phyloP scores from a whole-genome alignment of 1,140 invertebrate genomes.

The Venturia canescens region DNA sequence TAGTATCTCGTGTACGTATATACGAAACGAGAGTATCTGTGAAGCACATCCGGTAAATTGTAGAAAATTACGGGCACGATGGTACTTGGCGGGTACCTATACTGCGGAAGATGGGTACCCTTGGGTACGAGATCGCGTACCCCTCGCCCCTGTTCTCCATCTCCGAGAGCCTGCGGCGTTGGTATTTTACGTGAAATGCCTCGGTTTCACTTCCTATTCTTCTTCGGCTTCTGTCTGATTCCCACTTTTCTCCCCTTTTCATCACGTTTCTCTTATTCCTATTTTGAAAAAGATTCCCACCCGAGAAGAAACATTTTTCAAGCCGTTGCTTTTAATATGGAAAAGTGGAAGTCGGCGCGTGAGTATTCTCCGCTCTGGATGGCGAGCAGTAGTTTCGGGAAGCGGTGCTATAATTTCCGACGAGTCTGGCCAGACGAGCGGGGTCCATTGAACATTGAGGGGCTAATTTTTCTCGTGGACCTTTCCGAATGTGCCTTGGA shows the following conservation, averaged over 20 bases:
- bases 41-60: conserved; percentile 21
- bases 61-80: conserved; percentile 29
- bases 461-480: too few relatives aligned
- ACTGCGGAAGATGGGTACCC: conserved; percentile 5
- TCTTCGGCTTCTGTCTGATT: conserved; percentile 21
- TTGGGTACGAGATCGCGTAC: not conserved
- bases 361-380: too few relatives aligned
- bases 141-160: not conserved
- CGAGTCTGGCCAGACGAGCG: too few relatives aligned
- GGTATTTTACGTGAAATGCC: conserved; percentile 29
- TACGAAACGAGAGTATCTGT: not conserved
- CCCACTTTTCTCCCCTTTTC: conserved; percentile 11
- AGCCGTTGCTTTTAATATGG: not conserved
- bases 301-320: not conserved
- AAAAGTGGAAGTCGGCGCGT: too few relatives aligned
- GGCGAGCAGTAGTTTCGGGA: too few relatives aligned
- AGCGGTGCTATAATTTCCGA: too few relatives aligned
- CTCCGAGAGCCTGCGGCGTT: not conserved
- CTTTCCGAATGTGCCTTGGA: too few relatives aligned
- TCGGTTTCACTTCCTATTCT: conserved; percentile 19
- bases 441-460: too few relatives aligned
- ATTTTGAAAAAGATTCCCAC: conserved; percentile 13
- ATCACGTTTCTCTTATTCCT: not conserved
- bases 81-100: conserved; percentile 13
- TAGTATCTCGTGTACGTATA: not conserved